Base-by-base conservation (phyloP, 2,113 vertebrate genomes). In the Bostrychus sinensis region DNA sequence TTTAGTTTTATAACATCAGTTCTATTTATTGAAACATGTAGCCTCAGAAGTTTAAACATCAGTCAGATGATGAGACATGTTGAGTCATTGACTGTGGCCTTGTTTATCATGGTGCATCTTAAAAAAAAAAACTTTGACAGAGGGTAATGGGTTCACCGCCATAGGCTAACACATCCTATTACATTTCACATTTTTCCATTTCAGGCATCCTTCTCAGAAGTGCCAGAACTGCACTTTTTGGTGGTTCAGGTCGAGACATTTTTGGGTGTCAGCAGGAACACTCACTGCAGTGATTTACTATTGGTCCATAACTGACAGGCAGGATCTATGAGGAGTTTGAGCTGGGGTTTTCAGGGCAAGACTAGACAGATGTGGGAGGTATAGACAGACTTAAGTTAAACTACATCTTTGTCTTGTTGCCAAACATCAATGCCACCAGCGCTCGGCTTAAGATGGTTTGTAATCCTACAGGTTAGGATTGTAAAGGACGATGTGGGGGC, bases 171-270 rank as follows among this genome's bases (percentile, higher is more conserved):
- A 48, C 53, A 54, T 69, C 74, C 62, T 56, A 63, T 72, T 67
- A 48, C 14, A 77, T 83, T 77, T 82, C 67, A 74, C 36, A 59
- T 71, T 58, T 65, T 72, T 65, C 61, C 62, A 78, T 78, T 69
- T 66, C 68, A 67, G 56, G 25, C 41, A 39, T 17, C 41, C 53
- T 38, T 11, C 46, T 5, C 36, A 61, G 7, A 75, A 72, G 54
- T 62, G 51, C 57, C 45, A 43, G 41, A 42, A 50, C 72, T 54
- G 72, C 69, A 70, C 56, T 80, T 55, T 75, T 66, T 48, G 41
- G 64, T 17, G 48, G 16, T 7, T 82, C 72, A 56, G 80, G 73
- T 80, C 7, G 53, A 77, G 70, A 73, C 62, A 63, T 38, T 77
- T 80, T 78, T 56, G 81, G 61, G 54, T 72, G 70, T 71, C 45